Percentiles rank a stretch among this genome's conserved stretches.
Conservation (phyloP, 1,140 invertebrate genomes). For the Diplogasteroides magnus region DNA sequence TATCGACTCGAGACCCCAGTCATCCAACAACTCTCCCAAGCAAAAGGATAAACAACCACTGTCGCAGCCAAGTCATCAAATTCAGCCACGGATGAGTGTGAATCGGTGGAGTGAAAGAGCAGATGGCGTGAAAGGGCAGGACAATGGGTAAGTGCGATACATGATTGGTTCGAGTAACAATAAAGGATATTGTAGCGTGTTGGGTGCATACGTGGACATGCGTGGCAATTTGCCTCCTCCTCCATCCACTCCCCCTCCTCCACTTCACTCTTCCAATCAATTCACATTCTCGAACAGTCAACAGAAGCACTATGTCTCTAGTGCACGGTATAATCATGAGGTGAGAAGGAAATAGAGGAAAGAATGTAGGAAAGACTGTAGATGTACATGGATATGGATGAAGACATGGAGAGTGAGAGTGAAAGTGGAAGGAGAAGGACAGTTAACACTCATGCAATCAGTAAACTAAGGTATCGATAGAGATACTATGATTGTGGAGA, state of each 20-base stretch:
- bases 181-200: not conserved
- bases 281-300: too few relatives aligned
- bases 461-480: not conserved
- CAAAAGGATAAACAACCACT: not conserved
- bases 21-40: too few relatives aligned
- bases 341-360: not conserved
- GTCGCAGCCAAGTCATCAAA: not conserved
- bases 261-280: too few relatives aligned
- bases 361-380: not conserved
- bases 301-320: not conserved
- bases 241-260: too few relatives aligned
- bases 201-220: not conserved
- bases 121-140: too few relatives aligned
- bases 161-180: not conserved
- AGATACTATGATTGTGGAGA: not conserved
- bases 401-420: not conserved
- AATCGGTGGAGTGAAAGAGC: not conserved
- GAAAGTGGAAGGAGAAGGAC: not conserved
- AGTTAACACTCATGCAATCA: not conserved
- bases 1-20: too few relatives aligned
- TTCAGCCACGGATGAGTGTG: conserved; percentile 1
- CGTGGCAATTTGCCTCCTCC: too few relatives aligned
- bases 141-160: too few relatives aligned
- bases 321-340: not conserved
- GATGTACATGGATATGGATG: not conserved